Evolutionary conservation across 2,888 invertebrate species (phyloP).

Genomic region (Hyposoter didymator): DNA sequence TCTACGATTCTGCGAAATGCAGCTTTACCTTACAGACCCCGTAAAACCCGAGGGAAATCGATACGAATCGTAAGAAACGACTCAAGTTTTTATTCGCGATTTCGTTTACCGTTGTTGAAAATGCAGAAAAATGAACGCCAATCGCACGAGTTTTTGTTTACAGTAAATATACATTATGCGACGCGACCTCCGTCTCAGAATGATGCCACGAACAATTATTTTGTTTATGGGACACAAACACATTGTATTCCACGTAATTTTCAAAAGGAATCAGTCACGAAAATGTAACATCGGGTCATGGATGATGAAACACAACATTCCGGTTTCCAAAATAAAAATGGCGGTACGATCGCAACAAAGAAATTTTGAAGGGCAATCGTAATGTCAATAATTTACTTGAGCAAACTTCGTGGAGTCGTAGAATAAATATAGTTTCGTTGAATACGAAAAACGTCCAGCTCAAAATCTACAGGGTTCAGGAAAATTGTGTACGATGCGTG

Average conservation of each 20-base stretch:
- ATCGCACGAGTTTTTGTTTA: neutral
- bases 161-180: neutral
- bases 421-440: neutral
- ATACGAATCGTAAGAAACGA: constrained; percentile 5
- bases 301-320: neutral
- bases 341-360: neutral
- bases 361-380: neutral
- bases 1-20: neutral
- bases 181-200: neutral
- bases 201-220: neutral
- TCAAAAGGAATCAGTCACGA: neutral
- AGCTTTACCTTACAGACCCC: constrained; percentile 1
- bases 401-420: neutral
- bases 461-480: neutral
- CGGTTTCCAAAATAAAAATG: neutral
- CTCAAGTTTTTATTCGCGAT: neutral
- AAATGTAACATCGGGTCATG: neutral
- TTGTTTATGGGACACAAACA: neutral
- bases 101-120: neutral
- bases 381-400: neutral
- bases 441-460: neutral
- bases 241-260: neutral
- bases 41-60: constrained; percentile 8
- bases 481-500: neutral
- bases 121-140: neutral